Conservation (phyloP, 2,113 vertebrate genomes). For the Ciconia boyciana region DNA sequence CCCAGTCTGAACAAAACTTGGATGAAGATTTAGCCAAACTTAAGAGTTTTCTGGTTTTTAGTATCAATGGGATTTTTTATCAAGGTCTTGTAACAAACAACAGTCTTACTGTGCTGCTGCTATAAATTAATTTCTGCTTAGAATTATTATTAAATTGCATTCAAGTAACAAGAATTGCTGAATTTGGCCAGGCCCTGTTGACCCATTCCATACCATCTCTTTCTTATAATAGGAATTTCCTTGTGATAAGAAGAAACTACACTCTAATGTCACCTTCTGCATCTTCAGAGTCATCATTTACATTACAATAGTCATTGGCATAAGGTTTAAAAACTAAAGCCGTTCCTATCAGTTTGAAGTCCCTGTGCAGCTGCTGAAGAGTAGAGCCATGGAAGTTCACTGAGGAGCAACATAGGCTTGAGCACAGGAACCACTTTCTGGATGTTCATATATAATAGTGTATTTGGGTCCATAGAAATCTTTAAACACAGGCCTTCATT, state of each 20-base stretch:
- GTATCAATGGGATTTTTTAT: neutral
- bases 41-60: neutral
- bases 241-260: neutral
- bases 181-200: neutral
- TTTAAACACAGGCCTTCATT: neutral
- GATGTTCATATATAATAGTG: neutral
- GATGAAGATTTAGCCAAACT: neutral
- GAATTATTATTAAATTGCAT: neutral
- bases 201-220: neutral
- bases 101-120: neutral
- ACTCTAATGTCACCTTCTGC: neutral
- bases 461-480: neutral
- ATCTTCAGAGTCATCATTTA: neutral
- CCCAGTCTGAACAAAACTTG: neutral
- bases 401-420: neutral
- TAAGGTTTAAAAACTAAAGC: neutral
- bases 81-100: neutral
- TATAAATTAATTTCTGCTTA: neutral
- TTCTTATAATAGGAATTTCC: neutral
- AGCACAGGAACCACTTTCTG: neutral
- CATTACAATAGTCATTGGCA: neutral
- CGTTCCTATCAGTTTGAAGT: neutral
- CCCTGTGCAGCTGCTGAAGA: neutral
- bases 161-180: neutral
- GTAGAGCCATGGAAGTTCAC: neutral